Conservation (phyloP, 2,113 vertebrate species). For the Lepidothrix coronata region DNA sequence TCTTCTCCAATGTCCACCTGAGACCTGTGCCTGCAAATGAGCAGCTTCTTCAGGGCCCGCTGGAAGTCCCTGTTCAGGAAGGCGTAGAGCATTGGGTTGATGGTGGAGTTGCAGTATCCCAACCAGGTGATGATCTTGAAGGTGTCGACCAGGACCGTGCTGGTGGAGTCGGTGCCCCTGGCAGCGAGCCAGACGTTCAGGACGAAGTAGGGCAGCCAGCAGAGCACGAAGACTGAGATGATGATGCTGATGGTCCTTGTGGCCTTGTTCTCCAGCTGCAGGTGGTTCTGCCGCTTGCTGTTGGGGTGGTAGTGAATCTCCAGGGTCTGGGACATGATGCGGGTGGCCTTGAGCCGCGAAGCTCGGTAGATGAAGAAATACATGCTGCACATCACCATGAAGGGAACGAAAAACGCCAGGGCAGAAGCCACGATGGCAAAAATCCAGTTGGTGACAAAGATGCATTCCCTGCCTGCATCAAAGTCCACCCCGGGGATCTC, state of each 20-base stretch:
- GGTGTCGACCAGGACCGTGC: slow-evolving; percentile 11
- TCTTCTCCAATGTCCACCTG: slow-evolving; percentile 74
- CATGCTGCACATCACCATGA: slow-evolving; percentile 75
- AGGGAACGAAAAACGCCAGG: slow-evolving; percentile 72
- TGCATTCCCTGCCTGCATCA: slow-evolving; percentile 59
- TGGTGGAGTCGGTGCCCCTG: slow-evolving; percentile 67
- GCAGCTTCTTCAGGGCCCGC: slow-evolving; percentile 79
- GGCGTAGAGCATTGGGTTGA: slow-evolving; percentile 74
- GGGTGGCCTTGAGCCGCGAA: slow-evolving; percentile 70
- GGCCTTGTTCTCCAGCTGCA: slow-evolving; percentile 82
- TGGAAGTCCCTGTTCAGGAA: slow-evolving; percentile 75
- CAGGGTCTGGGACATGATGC: slow-evolving; percentile 70
- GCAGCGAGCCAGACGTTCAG: slow-evolving; percentile 82
- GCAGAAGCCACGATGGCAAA: slow-evolving; percentile 75
- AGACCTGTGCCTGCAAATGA: slow-evolving; percentile 73
- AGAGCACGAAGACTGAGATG: slow-evolving; percentile 86
- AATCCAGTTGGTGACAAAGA: slow-evolving; percentile 77
- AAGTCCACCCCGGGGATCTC: slow-evolving; percentile 73
- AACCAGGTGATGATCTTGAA: slow-evolving; percentile 77
- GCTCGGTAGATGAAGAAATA: slow-evolving; percentile 78
- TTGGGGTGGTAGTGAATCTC: slow-evolving; percentile 76
- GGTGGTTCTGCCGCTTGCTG: slow-evolving; percentile 73
- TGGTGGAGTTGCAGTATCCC: slow-evolving; percentile 75
- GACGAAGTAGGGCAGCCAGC: slow-evolving; percentile 90
- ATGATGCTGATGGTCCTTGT: slow-evolving; percentile 78